Conservation (phyloP, 2,888 invertebrate species). For the Clostera curtula region DNA sequence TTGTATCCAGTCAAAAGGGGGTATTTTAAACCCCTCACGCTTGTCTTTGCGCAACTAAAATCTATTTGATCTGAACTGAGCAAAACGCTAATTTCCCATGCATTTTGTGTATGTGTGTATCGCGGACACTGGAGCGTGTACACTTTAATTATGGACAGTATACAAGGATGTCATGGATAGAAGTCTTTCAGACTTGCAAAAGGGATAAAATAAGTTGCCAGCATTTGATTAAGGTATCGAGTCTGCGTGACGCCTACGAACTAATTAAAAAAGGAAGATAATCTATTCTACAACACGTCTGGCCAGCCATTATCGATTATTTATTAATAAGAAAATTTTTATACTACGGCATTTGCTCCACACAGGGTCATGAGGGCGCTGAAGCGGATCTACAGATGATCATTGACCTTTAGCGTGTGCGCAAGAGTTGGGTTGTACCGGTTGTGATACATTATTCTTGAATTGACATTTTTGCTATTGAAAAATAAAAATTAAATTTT, state of each 20-base stretch:
- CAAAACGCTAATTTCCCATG: too few relatives aligned
- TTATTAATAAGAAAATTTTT: conserved; percentile 57
- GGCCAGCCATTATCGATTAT: conserved; percentile 31
- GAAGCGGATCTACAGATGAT: conserved; percentile 74
- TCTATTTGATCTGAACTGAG: too few relatives aligned
- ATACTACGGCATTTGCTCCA: conserved; percentile 46
- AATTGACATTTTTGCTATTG: too few relatives aligned
- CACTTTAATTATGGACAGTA: too few relatives aligned
- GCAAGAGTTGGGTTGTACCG: conserved; percentile 56
- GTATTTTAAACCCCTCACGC: too few relatives aligned
- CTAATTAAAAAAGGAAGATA: conserved; percentile 9
- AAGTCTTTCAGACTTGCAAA: conserved; percentile 1
- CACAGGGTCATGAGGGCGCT: conserved; percentile 70
- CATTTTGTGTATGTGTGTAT: too few relatives aligned
- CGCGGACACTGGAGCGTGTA: too few relatives aligned
- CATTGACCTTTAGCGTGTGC: conserved; percentile 71
- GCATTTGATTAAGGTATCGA: background rate
- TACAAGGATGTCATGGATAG: too few relatives aligned
- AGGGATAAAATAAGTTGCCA: background rate
- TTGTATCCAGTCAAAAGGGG: too few relatives aligned
- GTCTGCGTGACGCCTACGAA: conserved; percentile 8
- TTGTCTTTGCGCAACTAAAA: too few relatives aligned
- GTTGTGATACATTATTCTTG: conserved; percentile 61
- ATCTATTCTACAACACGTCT: conserved; percentile 16
- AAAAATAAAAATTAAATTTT: too few relatives aligned